A percentile compares a stretch with the other conserved stretches of the same genome.
Evolutionary conservation across 1,140 invertebrate species (phyloP).

Genomic region (Caenorhabditis remanei): DNA sequence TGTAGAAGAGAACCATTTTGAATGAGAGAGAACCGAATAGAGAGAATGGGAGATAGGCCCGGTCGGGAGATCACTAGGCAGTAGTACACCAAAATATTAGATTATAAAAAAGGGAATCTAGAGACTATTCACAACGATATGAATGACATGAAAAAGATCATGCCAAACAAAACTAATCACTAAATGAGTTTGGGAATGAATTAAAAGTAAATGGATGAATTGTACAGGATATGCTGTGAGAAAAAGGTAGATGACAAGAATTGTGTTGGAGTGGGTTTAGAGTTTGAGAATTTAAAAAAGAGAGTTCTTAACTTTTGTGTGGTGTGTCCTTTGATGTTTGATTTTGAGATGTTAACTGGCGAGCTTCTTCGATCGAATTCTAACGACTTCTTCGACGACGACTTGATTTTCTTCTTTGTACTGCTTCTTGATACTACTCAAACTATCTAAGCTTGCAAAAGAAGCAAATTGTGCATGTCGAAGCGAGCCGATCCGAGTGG

Average conservation of each 20-base stretch:
- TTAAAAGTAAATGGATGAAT: slow-evolving; percentile 19
- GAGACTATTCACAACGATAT: slow-evolving; percentile 55
- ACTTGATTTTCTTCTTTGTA: background rate
- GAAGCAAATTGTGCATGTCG: slow-evolving; percentile 55
- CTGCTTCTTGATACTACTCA: slow-evolving; percentile 43
- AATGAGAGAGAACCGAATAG: slow-evolving; percentile 53
- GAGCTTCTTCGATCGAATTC: slow-evolving; percentile 36
- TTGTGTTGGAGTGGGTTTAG: slow-evolving; percentile 40
- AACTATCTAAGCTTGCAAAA: slow-evolving; percentile 54
- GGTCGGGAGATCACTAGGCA: slow-evolving; percentile 55
- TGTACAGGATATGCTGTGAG: slow-evolving; percentile 50
- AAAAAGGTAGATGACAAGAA: slow-evolving; percentile 55
- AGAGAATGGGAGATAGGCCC: slow-evolving; percentile 53
- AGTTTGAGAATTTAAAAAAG: slow-evolving; percentile 56
- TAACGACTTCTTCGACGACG: background rate
- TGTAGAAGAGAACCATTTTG: slow-evolving; percentile 56
- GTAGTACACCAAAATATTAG: slow-evolving; percentile 49
- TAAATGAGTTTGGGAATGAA: slow-evolving; percentile 42
- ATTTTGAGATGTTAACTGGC: slow-evolving; percentile 27
- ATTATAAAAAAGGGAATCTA: slow-evolving; percentile 7
- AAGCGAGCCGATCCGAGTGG: slow-evolving; percentile 51
- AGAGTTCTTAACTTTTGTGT: slow-evolving; percentile 46
- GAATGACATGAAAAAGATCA: background rate
- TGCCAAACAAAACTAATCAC: slow-evolving; percentile 50
- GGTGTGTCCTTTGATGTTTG: slow-evolving; percentile 45